phyloP scores from a whole-genome alignment of 2,888 invertebrate genomes.

The Steromphala cineraria region DNA sequence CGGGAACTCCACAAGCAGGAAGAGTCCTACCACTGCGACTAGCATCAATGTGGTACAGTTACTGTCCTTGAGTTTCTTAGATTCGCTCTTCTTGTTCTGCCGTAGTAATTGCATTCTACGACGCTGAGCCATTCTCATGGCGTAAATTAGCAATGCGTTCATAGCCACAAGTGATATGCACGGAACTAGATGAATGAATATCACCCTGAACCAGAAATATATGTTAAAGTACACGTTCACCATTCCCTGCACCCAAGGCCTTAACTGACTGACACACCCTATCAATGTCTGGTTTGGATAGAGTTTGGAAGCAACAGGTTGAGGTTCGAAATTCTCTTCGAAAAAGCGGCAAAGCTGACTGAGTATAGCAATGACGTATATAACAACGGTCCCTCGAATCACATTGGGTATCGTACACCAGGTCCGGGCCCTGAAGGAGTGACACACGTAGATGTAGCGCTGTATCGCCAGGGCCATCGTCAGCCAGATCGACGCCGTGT shows the following conservation, averaged over 20 bases:
- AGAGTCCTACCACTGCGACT: constrained; percentile 76
- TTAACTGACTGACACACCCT: constrained; percentile 49
- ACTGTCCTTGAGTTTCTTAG: constrained; percentile 70
- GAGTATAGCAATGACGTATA: constrained; percentile 85
- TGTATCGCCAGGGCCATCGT: constrained; percentile 93
- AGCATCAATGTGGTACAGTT: constrained; percentile 76
- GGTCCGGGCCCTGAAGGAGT: constrained; percentile 90
- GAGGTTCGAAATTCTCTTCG: constrained; percentile 81
- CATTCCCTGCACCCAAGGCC: constrained; percentile 53
- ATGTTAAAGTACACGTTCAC: constrained; percentile 86
- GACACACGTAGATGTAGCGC: constrained; percentile 95
- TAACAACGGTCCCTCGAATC: constrained; percentile 86
- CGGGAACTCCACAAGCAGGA: constrained; percentile 77
- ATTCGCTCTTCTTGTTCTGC: constrained; percentile 80
- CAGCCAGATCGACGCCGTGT: constrained; percentile 95
- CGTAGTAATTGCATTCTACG: constrained; percentile 86
- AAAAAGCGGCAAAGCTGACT: constrained; percentile 90
- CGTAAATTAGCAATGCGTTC: constrained; percentile 89
- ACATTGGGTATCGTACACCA: constrained; percentile 81
- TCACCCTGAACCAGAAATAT: constrained; percentile 85
- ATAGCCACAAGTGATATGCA: constrained; percentile 91
- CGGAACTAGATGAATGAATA: constrained; percentile 93
- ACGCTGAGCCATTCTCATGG: constrained; percentile 88
- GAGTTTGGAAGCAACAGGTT: constrained; percentile 79
- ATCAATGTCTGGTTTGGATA: constrained; percentile 50